Evolutionary conservation across 2,888 invertebrate genomes (phyloP), one percentile per base, ranked within the genome.

Genomic region (Bembecia ichneumoniformis): DNA sequence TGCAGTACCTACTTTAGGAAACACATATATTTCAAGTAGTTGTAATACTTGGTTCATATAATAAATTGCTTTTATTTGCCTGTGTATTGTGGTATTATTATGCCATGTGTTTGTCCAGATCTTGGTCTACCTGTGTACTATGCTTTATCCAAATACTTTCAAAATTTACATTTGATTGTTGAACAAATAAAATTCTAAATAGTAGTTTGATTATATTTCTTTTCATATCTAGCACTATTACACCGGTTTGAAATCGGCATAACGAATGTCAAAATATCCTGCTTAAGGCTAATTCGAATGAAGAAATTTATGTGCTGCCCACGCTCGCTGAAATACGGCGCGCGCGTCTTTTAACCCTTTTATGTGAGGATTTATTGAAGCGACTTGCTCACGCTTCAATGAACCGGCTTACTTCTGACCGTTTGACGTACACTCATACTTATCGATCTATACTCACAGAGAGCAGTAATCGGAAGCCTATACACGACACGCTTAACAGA

Each of bases 321-420:
- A 79, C 82, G 77, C 71, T 58, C 65, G 67, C 75, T 82, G 74
- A 82, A 82, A 79, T 81, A 82, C 71, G 68, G 74, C 74, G 73
- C 71, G 72, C 73, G 77, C 72, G 71, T 73, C 72, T 74, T 77
- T 73, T 73, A 71, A 74, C 77, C 83, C 83, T 81, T 82, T 82
- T 82, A 79, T 73, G 80, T 72, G 55, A 75, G 68, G 72, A 83
- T 84, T 82, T 84, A 84, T 83, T 72, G 71, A 74, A 70, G 71
- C 63, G 71, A 70, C 69, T 69, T 60, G 69, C 59, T 68, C 71
- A 70, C 66, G 74, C 70, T 74, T 77, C 78, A 78, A 71, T 79
- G 71, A 72, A 58, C 65, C 57, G 59, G 60, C 68, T 63, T 69
- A 68, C 66, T 65, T 71, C 68, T 71, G 66, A 52, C 58, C 58